Percentiles rank a stretch among this genome's conserved stretches.
phyloP scores from a whole-genome alignment of 2,113 vertebrate species.

The Vulpes ferrilata region DNA sequence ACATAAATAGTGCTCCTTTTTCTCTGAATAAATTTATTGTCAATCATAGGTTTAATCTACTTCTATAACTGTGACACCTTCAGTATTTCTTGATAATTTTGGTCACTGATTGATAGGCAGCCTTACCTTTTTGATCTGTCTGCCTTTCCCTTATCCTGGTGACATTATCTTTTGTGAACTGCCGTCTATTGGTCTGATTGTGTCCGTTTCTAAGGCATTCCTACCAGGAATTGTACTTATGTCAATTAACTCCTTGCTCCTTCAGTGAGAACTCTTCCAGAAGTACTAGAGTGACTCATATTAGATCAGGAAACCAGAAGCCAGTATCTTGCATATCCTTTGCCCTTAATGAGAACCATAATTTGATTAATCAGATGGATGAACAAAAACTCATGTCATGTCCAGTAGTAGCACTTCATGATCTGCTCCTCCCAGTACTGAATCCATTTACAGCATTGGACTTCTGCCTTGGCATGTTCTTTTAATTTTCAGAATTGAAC shows the following conservation, averaged over 20 bases:
- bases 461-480: conserved; percentile 61
- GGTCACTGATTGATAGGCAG: not conserved
- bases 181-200: not conserved
- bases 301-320: conserved; percentile 41
- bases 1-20: not conserved
- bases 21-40: not conserved
- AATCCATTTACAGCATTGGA: conserved; percentile 59
- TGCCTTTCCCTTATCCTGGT: not conserved
- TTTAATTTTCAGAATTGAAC: conserved; percentile 70
- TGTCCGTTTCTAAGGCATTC: not conserved
- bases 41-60: not conserved
- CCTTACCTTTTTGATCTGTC: not conserved
- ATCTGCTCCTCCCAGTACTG: not conserved
- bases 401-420: conserved; percentile 20
- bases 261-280: not conserved
- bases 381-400: conserved; percentile 48
- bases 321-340: conserved; percentile 40
- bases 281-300: not conserved
- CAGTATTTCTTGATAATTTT: not conserved
- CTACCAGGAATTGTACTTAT: not conserved
- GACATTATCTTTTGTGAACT: not conserved
- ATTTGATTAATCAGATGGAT: conserved; percentile 72
- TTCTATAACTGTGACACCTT: not conserved
- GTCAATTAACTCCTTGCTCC: not conserved
- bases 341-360: conserved; percentile 57